These are phyloP conservation scores for Glandiceps talaboti DNA, from an alignment of 53 echinoderm and acorn worm genomes.

Conservation along the genomic window DNA sequence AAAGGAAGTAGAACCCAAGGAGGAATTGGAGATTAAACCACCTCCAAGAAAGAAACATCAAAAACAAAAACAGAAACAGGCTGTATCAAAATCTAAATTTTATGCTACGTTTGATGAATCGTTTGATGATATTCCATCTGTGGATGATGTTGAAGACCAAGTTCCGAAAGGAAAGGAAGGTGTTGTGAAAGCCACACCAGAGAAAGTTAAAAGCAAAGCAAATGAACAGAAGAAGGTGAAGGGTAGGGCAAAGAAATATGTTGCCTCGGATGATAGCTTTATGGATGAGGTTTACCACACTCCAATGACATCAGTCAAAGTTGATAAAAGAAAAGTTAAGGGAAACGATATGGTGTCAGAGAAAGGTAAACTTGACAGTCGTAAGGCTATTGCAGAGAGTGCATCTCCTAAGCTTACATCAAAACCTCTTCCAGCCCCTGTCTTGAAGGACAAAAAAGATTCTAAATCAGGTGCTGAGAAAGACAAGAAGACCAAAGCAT, in stretches of 20 bases:
- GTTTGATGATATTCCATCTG: not conserved
- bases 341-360: not conserved
- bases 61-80: not conserved
- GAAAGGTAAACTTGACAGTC: not conserved
- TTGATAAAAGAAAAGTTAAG: not conserved
- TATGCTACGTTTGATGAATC: not conserved
- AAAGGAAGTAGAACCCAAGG: not conserved
- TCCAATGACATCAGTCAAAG: not conserved
- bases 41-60: not conserved
- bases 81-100: not conserved
- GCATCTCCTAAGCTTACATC: not conserved
- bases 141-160: not conserved
- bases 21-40: conserved; percentile 3
- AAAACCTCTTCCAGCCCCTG: not conserved
- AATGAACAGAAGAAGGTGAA: not conserved
- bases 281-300: not conserved
- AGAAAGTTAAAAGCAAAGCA: not conserved
- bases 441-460: not conserved
- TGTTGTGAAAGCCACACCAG: not conserved
- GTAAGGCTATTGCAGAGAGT: not conserved
- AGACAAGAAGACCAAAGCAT: not conserved
- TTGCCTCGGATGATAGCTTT: not conserved
- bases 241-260: not conserved
- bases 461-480: not conserved
- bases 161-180: not conserved